Evolutionary conservation across 2,113 vertebrate genomes (phyloP).

Genomic region (Regulus satrapa): DNA sequence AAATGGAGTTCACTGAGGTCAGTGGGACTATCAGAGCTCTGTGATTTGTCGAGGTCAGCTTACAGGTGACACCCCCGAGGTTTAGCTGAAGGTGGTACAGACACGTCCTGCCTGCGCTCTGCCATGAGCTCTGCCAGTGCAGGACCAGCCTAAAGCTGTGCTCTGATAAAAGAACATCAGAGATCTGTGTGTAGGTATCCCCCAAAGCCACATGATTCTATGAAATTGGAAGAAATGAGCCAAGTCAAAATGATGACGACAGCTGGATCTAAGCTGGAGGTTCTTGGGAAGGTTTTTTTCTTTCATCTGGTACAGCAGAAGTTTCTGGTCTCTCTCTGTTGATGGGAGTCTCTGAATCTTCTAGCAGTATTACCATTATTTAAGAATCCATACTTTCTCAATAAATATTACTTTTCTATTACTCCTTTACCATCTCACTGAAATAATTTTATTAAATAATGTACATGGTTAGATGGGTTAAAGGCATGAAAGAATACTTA

Average conservation of each 20-base stretch:
- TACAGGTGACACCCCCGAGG: background rate
- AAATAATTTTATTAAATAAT: background rate
- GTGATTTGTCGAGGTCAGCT: background rate
- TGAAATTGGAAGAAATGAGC: background rate
- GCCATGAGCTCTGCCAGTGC: background rate
- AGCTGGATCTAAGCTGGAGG: background rate
- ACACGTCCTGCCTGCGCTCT: background rate
- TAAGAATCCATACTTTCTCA: background rate
- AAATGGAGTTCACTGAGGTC: background rate
- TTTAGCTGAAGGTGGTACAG: background rate
- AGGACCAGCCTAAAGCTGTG: background rate
- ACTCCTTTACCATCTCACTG: background rate
- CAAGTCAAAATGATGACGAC: background rate
- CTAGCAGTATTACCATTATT: background rate
- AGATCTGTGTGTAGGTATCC: rapidly evolving
- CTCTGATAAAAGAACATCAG: background rate
- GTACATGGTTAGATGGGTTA: background rate
- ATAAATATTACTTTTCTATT: background rate
- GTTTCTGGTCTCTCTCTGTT: background rate
- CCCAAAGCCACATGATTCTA: background rate
- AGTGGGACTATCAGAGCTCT: background rate
- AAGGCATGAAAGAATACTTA: background rate
- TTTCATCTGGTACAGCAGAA: background rate
- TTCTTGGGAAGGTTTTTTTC: background rate
- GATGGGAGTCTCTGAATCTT: background rate